Evolutionary conservation across 2,797 vertebrate species (phyloP).

Genomic region (Hephaestus fuliginosus): DNA sequence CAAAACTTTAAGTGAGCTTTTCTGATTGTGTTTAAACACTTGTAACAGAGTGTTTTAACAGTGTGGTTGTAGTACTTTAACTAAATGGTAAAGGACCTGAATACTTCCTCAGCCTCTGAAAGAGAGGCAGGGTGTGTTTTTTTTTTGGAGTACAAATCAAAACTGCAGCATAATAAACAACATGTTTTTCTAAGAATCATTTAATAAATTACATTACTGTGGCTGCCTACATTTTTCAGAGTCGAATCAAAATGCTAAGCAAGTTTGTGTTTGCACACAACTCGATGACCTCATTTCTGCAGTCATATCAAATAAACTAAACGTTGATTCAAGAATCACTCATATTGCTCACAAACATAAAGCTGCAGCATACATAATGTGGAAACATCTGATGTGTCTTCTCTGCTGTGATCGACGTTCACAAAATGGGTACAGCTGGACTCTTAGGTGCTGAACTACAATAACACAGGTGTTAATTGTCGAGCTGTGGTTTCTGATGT

Average conservation of each 20-base stretch:
- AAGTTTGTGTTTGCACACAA: background rate
- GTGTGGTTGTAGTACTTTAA: too few relatives aligned
- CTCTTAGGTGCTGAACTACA: too few relatives aligned
- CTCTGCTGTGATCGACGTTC: background rate
- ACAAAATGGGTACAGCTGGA: background rate
- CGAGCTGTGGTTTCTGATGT: background rate
- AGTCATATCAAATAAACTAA: background rate
- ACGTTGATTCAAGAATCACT: background rate
- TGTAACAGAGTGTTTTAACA: too few relatives aligned
- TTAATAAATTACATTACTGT: slow-evolving; percentile 21
- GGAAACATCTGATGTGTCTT: background rate
- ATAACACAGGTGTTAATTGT: background rate
- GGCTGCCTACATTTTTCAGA: background rate
- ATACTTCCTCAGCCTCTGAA: too few relatives aligned
- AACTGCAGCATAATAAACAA: slow-evolving; percentile 10
- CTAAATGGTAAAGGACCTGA: too few relatives aligned
- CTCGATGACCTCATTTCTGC: slow-evolving; percentile 7
- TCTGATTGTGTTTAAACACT: too few relatives aligned
- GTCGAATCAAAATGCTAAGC: slow-evolving; percentile 13
- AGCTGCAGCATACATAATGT: slow-evolving; percentile 4
- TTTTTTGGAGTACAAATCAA: background rate
- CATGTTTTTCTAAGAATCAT: slow-evolving; percentile 4
- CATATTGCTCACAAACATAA: background rate
- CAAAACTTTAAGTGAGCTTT: too few relatives aligned
- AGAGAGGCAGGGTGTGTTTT: background rate